Base-by-base conservation (phyloP, 2,797 vertebrate genomes). In the Orientallactaga sibirica region DNA sequence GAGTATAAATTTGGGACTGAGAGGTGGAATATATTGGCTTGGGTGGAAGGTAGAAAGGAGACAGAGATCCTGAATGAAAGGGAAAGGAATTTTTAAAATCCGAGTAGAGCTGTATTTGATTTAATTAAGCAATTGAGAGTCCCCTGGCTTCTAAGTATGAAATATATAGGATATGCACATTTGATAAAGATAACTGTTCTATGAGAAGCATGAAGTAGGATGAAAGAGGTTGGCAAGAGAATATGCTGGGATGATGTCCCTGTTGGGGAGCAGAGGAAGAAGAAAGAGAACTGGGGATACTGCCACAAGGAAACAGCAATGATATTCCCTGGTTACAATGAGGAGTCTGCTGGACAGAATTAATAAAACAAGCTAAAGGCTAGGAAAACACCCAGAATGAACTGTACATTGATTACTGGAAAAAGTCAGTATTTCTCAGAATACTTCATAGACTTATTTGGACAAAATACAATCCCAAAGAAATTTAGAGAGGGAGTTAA, bases 41-140 rank as follows among this genome's bases (percentile, higher is more conserved):
- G 22, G 6, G 27, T 16, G 2, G 29, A 18, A 43, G 4, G 24
- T 61, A 2, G 24, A 7, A 62, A 55, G 24, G 19, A 70, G 19
- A n/a, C 24, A 43, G 37, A 83, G 55, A 77, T 66, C 29, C 24
- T 24, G 18, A 18, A 43, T 55, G 43, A 74, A 61, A 89, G 29
- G 1, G 68, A 19, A 94, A 85, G 25, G 74, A 48, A 75, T 61
- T 11, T 75, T 76, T 70, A 7, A 25, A 93, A 82, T 90, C 70
- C 81, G 22, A 89, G 20, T 70, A 75, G 70, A 92, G 52, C 10
- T 68, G 20, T 74, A 29, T 74, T 66, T 77, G 29, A 43, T 29
- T 74, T 66, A 85, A 91, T 77, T 73, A 80, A 90, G 29, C 48
- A 93, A 71, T 2, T 87, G 4, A 22, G 7, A 80, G 19, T 83